Base-by-base conservation (phyloP, 2,888 invertebrate genomes). In the Magallana nippona region DNA sequence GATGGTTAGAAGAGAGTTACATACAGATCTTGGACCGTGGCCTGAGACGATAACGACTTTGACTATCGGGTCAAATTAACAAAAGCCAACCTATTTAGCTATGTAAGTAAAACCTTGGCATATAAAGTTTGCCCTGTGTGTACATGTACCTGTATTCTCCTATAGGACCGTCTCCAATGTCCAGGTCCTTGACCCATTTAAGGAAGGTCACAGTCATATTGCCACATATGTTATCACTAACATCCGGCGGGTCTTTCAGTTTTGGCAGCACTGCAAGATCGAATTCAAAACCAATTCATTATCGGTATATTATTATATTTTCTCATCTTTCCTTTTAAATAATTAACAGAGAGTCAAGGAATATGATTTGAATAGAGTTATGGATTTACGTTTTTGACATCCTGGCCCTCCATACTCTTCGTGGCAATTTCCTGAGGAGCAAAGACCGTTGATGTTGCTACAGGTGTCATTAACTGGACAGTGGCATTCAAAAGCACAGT, bases 351-450 rank as follows among this genome's bases (percentile, higher is more conserved):
- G 10, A 78, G 19, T 19, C 15, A 19, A 27, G 8, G n/a, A 62
- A 27, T 55, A 60, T 13, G 13, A 77, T 13, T 19, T 10, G 10
- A 5, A 10, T 81, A 78, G 56, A 22, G 60, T 17, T 27, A 17
- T 62, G 13, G 8, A 88, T 90, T 88, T 81, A 94, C 94, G 89
- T 79, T 88, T 91, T 83, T 93, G 92, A 86, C 94, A 94, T 19
- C 91, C 92, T 17, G 92, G 84, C 71, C 93, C 91, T 15, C 88
- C 87, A 90, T 91, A 94, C 15, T 92, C 92, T 1, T 87, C 85
- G 80, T 91, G 87, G 88, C 94, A 94, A 10, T 62, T 60, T 10
- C 90, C 89, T 63, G 86, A 86, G 19, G 87, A 81, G 86, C 93
- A 94, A 32, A 91, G 86, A 2, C 94, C 94, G 81, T 92, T 92